phyloP scores from a whole-genome alignment of 1,140 invertebrate species.

The Drosophila erecta region DNA sequence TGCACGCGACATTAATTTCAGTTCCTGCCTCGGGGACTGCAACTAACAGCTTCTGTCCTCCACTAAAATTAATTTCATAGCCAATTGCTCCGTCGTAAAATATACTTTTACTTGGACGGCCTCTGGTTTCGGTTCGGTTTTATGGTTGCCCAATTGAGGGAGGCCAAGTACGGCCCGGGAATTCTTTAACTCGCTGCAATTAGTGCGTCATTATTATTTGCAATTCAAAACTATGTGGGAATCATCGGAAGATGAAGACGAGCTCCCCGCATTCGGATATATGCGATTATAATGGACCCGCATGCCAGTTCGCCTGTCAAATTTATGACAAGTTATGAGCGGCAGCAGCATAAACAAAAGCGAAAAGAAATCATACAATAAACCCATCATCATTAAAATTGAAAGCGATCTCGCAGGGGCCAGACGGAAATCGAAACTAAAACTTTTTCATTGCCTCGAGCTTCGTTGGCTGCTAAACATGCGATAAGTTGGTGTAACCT shows the following conservation, averaged over 20 bases:
- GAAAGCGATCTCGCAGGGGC: constrained; percentile 37
- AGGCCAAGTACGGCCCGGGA: constrained; percentile 27
- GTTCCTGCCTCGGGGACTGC: constrained; percentile 57
- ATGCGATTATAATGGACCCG: constrained; percentile 61
- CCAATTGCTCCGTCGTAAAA: constrained; percentile 78
- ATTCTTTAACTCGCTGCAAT: constrained; percentile 66
- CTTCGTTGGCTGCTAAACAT: constrained; percentile 51
- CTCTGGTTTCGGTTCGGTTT: constrained; percentile 19
- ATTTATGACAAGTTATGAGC: constrained; percentile 82
- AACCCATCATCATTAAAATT: constrained; percentile 58
- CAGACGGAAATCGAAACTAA: constrained; percentile 34
- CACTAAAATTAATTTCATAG: constrained; percentile 77
- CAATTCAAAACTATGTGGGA: constrained; percentile 79
- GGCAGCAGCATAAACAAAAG: constrained; percentile 75
- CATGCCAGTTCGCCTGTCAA: constrained; percentile 67
- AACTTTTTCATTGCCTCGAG: constrained; percentile 27
- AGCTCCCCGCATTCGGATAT: constrained; percentile 30
- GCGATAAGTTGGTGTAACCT: constrained; percentile 63
- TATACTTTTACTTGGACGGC: constrained; percentile 27
- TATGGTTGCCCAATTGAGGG: constrained; percentile 68
- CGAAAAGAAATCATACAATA: constrained; percentile 48
- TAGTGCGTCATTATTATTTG: constrained; percentile 80
- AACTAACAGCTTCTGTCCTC: constrained; percentile 59
- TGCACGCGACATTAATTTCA: constrained; percentile 81
- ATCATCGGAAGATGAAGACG: constrained; percentile 16